Base-by-base conservation (phyloP, 2,797 vertebrate species). In the Protonibea diacanthus region DNA sequence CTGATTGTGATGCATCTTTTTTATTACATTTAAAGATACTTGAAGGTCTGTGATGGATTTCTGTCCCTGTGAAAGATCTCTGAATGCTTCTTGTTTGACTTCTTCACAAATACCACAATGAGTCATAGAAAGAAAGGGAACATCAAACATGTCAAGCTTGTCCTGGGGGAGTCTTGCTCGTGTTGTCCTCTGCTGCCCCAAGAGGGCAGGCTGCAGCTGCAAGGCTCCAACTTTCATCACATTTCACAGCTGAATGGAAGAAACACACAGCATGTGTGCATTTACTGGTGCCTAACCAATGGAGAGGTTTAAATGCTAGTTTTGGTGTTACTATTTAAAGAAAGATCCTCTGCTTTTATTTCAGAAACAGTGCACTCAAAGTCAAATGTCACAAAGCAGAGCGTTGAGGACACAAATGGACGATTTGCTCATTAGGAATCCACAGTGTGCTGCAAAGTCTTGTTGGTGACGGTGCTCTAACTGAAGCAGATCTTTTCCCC, bases 401-500 rank as follows among this genome's bases (percentile, higher is more conserved):
- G 29, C 29, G 4, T 33, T 33, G 29, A 44, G 49, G 44, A 55
- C 44, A 59, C 38, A 52, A 62, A 61, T 21, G 33, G 21, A 14
- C 18, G 14, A 38, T 70, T 14, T 42, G 21, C 14, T 49, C 49
- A 38, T 63, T 12, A 17, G 25, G 27, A 14, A 15, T 49, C 21
- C 15, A 15, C 13, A 9, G 67, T 33, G 9, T 49, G 20, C 13
- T 48, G 48, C 51, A 3, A 4, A 27, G 44, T n/a, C 57, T 33
- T 29, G 48, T 21, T 56, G 74, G 74, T 27, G 8, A 47, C 67
- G 51, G 56, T n/a, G 1, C 17, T 55, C 44, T 60, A 49, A 53
- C 53, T 1, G 15, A 12, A 27, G n/a, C 67, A 58, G 27, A 59
- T 27, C 5, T 5, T 17, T 72, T 18, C 52, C 71, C 73, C 81